phyloP scores from a whole-genome alignment of 2,797 vertebrate species.

The Monodelphis domestica region DNA sequence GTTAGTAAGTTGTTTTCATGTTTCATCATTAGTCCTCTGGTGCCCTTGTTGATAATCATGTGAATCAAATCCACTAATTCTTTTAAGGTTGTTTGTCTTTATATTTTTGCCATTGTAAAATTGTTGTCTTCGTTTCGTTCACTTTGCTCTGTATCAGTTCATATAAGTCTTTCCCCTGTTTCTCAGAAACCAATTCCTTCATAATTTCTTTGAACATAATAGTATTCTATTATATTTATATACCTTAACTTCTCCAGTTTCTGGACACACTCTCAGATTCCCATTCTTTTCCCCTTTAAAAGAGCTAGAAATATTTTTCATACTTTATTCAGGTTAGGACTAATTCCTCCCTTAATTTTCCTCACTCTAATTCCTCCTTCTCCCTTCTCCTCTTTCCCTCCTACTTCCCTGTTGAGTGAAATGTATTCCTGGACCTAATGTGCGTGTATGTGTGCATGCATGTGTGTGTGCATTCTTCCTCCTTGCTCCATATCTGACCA shows the following conservation, averaged over 20 bases:
- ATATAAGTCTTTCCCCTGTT: background rate
- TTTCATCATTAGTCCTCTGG: background rate
- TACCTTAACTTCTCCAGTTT: background rate
- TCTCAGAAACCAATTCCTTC: background rate
- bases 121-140: background rate
- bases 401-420: background rate
- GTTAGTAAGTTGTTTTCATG: background rate
- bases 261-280: background rate
- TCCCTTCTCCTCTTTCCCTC: background rate
- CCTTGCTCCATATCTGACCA: background rate
- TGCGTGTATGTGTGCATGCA: too few relatives aligned
- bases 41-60: background rate
- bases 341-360: background rate
- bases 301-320: background rate
- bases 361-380: background rate
- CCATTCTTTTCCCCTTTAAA: background rate
- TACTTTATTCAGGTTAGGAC: background rate
- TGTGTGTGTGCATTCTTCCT: background rate
- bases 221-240: background rate
- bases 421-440: background rate
- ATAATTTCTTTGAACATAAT: background rate
- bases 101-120: background rate
- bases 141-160: background rate
- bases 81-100: background rate
- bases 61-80: background rate